Evolutionary conservation across 2,888 invertebrate species (phyloP), one percentile per base, ranked within the genome.

Genomic region (Diploptera punctata): DNA sequence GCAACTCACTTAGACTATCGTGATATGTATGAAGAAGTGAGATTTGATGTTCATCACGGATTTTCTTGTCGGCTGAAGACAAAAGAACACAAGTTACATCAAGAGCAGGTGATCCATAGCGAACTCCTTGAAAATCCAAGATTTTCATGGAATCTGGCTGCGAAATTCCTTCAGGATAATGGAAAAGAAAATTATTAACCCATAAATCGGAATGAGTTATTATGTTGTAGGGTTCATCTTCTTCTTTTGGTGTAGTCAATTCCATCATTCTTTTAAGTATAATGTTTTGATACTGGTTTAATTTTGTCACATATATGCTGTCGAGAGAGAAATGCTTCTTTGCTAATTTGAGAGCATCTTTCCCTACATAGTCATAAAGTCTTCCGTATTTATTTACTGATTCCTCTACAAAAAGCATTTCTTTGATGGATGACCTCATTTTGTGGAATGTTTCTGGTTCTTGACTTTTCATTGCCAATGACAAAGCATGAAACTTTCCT

Each of bases 161-260:
- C 7, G 33, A 54, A n/a, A n/a, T n/a, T 16, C 13, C 16, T 4
- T 24, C 13, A 16, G 16, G 0, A 10, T 24, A 54, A 3, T 21
- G 10, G 4, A 86, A 0, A 33, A 93, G 80, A 76, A 92, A 92
- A 79, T 93, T 93, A n/a, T 90, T 91, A 0, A 89, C 87, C 93
- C 92, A 93, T 49, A 88, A 87, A 79, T 93, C 93, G 0, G 92
- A 92, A 71, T 92, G 92, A 0, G 87, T 88, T 29, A 92, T 86
- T 0, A 89, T 89, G 0, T 87, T 81, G 24, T 83, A 81, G 52
- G 80, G 79, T 1, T 77, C 78, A 69, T 76, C 76, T 18, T 33
- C 52, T 13, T 43, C 43, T 5, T 71, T 31, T 38, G 60, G 61
- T 29, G 29, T 62, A 1, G 79, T 76, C 0, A 83, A 83, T 0